Evolutionary conservation across 2,113 vertebrate genomes (phyloP), one percentile per base, ranked within the genome.

Genomic region (Silurus glanis): DNA sequence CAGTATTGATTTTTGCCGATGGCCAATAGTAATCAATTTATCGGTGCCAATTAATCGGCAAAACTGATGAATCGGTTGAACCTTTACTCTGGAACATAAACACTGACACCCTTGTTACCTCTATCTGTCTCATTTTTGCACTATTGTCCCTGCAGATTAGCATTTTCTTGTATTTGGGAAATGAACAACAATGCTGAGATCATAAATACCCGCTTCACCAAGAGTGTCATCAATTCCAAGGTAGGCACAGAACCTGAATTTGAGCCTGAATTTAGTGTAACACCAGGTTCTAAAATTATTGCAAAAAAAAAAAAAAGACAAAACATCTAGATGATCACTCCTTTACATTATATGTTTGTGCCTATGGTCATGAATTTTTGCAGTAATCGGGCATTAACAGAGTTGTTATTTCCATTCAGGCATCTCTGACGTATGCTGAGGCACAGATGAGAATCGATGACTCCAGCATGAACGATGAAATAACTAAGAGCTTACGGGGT

Each of bases 141-240:
- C 5, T 5, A 37, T 83, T 71, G 28, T 16, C 55, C 19, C 59
- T 49, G 23, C 80, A 99, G 98, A 87, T 90, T 99, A 87, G 96
- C 98, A 17, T 99, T 99, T 95, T 99, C 97, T 0, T 99, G 97
- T 89, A 97, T 99, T 92, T 99, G 98, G 98, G 98, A 99, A 94
- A 95, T 99, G 94, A 97, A 95, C 90, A 92, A 95, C 78, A 91
- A 96, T 51, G 97, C 98, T 89, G 96, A 99, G 93, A 96, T 99
- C 88, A 83, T 99, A 59, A 96, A 95, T 89, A 98, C 96, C 0
- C 94, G 91, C 76, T 99, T 99, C 94, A 97, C 97, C 0, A 99
- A 99, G 94, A 99, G 97, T 91, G 88, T 96, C 85, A 99, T 99
- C 90, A 97, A 98, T 92, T 99, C 98, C 67, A 99, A 99, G 96